Conservation (phyloP, 2,888 invertebrate genomes). For the Noctuana brunneofusca region DNA sequence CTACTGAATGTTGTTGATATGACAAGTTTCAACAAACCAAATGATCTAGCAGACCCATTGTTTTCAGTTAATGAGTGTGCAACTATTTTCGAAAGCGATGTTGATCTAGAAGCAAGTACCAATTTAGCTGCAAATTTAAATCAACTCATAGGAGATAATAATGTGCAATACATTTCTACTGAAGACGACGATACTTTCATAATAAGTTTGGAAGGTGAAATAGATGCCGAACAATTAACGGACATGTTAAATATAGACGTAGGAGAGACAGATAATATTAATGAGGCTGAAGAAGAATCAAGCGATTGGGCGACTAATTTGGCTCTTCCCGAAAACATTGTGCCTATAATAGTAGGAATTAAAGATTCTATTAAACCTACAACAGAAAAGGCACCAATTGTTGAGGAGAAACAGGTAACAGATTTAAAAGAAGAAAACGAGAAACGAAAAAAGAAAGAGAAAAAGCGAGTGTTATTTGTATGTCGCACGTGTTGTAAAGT, state of each 20-base stretch:
- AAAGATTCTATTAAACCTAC: conserved; percentile 2
- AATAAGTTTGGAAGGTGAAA: conserved; percentile 73
- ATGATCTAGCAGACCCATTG: conserved; percentile 46
- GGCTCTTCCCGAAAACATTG: conserved; percentile 38
- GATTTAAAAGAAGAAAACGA: conserved; percentile 31
- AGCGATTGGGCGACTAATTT: conserved; percentile 11
- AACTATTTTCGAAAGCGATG: conserved; percentile 76
- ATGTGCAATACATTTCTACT: conserved; percentile 74
- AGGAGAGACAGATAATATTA: conserved; percentile 44
- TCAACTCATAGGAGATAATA: conserved; percentile 74
- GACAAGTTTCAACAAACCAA: conserved; percentile 45
- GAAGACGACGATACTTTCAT: conserved; percentile 78
- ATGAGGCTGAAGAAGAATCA: neutral
- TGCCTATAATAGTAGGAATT: conserved; percentile 48
- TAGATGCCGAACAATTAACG: conserved; percentile 71
- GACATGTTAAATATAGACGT: conserved; percentile 75
- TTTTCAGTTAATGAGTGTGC: conserved; percentile 69
- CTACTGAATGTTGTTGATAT: conserved; percentile 57
- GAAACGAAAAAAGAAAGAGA: conserved; percentile 44
- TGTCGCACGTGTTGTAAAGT: conserved; percentile 68
- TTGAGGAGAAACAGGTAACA: conserved; percentile 32
- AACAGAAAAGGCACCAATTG: neutral
- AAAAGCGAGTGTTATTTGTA: conserved; percentile 53
- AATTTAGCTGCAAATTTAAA: conserved; percentile 75
- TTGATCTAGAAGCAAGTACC: conserved; percentile 74